Conservation (phyloP, 2,888 invertebrate species). For the Odontocolon sp. region DNA sequence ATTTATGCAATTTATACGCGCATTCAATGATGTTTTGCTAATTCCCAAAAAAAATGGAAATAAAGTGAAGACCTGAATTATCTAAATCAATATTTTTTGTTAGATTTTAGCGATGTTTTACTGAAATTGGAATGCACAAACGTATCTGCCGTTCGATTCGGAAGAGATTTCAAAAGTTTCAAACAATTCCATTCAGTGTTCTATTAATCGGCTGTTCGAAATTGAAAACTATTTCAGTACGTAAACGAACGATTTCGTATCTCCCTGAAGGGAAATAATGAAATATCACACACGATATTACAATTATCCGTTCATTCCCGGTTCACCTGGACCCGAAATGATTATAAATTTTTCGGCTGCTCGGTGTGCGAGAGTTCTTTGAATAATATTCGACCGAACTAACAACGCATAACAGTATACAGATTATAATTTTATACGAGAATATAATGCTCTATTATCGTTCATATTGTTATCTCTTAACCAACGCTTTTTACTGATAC, state of each 20-base stretch:
- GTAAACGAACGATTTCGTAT: neutral
- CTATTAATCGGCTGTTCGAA: neutral
- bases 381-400: neutral
- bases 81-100: too few relatives aligned
- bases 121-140: neutral
- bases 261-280: neutral
- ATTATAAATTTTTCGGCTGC: neutral
- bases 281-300: too few relatives aligned
- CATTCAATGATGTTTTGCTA: too few relatives aligned
- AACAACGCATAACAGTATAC: neutral
- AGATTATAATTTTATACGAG: constrained; percentile 27
- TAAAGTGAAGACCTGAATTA: too few relatives aligned
- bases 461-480: constrained; percentile 7
- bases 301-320: neutral
- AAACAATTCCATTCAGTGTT: neutral
- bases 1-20: too few relatives aligned
- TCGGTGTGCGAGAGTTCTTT: neutral
- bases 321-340: neutral
- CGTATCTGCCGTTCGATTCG: neutral
- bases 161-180: too few relatives aligned
- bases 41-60: too few relatives aligned
- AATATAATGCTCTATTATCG: constrained; percentile 40
- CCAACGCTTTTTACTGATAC: neutral
- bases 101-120: too few relatives aligned
- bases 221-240: neutral